Evolutionary conservation across 2,113 vertebrate species (phyloP), one percentile per base, ranked within the genome.

Genomic region (Mirza zaza): DNA sequence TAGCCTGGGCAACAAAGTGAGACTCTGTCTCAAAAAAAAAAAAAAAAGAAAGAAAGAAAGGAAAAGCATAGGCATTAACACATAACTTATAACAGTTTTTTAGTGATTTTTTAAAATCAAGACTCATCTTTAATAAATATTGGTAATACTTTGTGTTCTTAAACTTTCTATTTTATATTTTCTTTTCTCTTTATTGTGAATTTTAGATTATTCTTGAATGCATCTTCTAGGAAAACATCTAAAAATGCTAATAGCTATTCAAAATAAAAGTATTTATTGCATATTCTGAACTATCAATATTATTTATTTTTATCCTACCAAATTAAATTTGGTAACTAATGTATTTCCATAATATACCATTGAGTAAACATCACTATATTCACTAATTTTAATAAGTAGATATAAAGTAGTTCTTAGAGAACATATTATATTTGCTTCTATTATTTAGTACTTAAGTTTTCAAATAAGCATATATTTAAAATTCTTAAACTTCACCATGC

Each of bases 121-220:
- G 61, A 52, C 27, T 98, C 70, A 67, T 55, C 39, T 96, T 98
- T 68, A 92, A 12, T 85, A 94, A 95, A 91, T 52, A 45, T 91
- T 97, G 65, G 65, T 96, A 67, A 82, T 0, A 18, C 23, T 96
- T 97, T 95, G 8, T 98, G 18, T 65, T 88, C 1, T 90, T 96
- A 97, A 97, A 97, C 23, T 67, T 97, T 96, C 57, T 97, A 84
- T 91, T 97, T 97, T 98, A 39, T 97, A 77, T 96, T 95, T 94
- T 12, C 48, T 6, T 81, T 94, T 94, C 89, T 12, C 45, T 95
- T 98, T 97, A 95, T 97, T 98, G 79, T 87, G 36, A 76, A 82
- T 68, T 73, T 97, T 97, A 88, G 55, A 98, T 96, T 96, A 83
- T 90, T 97, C 65, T 92, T 97, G 17, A 95, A 63, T 94, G 45